Base-by-base conservation (phyloP, 2,888 invertebrate genomes). In the Chymomyza caudatula region DNA sequence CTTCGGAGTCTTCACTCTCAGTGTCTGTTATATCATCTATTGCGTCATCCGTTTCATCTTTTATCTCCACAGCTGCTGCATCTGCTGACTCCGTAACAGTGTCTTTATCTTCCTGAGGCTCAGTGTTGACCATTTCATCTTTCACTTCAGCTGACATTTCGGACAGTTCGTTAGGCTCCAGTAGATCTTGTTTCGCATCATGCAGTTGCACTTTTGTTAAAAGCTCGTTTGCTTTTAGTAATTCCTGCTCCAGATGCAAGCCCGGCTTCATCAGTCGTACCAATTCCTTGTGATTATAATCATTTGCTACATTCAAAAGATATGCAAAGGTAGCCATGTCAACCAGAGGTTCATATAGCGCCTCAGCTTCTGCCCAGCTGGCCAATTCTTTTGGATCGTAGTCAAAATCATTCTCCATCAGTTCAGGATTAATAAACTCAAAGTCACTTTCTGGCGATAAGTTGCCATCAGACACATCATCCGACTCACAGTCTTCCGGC, bases 271-370 rank as follows among this genome's bases (percentile, higher is more conserved):
- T 11, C 2, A 37, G 1, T 11, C 11, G 8, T 8, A 37, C 29
- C 2, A 37, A 3, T 0, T 2, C 37, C 6, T 6, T 15, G 17
- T 49, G 47, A 0, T 42, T 6, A n/a, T 44, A 17, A 2, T 65
- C 53, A 1, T 13, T 17, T 0, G 57, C 65, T 25, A 65, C 6
- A 13, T 1, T 47, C 22, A 67, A 19, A 1, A 67, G 29, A 54
- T 20, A 47, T 1, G 73, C 61, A 4, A n/a, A 73, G 3, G 59
- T 23, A 0, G 60, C 60, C 1, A 76, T 57, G 4, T 74, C 74
- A 15, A 55, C 58, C 0, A 62, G 23, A 0, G 69, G 65, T 0
- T 65, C 57, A 19, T 52, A 37, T 1, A 69, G 43, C 0, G 42
- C 5, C 8, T 63, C 63, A 1, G 60, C 17, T 6, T 65, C 65